Percentiles rank a stretch among this genome's conserved stretches.
Conservation (phyloP, 1,140 invertebrate species). For the Cydia amplana region DNA sequence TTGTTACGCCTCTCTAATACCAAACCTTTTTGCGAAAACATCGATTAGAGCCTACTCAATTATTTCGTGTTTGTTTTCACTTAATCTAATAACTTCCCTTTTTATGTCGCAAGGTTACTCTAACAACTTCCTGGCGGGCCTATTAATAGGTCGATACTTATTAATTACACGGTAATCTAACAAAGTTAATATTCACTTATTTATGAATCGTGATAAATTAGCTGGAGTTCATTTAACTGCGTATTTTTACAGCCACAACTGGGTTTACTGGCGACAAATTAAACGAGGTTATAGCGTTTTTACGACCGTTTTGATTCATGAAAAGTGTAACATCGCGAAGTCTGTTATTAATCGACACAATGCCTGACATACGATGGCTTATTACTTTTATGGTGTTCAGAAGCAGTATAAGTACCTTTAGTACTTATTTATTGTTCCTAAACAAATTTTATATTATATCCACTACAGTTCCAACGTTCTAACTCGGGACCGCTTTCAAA, state of each 20-base stretch:
- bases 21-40: slow-evolving; percentile 11
- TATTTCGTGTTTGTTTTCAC: slow-evolving; percentile 22
- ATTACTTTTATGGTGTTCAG: slow-evolving; percentile 11
- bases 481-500: not conserved
- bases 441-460: not conserved
- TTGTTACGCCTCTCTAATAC: slow-evolving; percentile 18
- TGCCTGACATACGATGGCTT: not conserved
- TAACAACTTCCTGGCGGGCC: not conserved
- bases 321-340: slow-evolving; percentile 22
- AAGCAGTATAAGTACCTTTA: not conserved
- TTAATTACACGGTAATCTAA: slow-evolving; percentile 13
- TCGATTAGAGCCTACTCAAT: slow-evolving; percentile 15
- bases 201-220: slow-evolving; percentile 28
- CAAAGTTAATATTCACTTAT: slow-evolving; percentile 2
- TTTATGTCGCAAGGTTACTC: slow-evolving; percentile 9
- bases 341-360: slow-evolving; percentile 27
- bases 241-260: slow-evolving; percentile 30
- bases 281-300: slow-evolving; percentile 35
- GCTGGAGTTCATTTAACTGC: slow-evolving; percentile 29
- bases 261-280: slow-evolving; percentile 38
- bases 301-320: slow-evolving; percentile 33
- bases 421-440: not conserved
- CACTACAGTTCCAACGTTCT: not conserved
- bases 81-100: slow-evolving; percentile 19
- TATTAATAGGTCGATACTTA: slow-evolving; percentile 7